Conservation (phyloP, 2,888 invertebrate genomes). For the Pyrocoelia pectoralis region DNA sequence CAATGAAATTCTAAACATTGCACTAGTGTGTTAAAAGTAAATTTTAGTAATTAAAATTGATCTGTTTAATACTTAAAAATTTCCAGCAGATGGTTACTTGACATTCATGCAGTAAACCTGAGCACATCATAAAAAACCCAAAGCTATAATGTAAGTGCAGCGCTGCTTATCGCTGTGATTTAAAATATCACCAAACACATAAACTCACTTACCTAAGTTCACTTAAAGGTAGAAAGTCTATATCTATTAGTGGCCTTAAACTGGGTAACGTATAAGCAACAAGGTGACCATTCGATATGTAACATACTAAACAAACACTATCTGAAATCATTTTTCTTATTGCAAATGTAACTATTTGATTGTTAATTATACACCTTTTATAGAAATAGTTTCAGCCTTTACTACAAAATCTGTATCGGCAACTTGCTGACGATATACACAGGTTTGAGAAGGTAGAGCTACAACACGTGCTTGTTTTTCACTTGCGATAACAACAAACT, state of each 20-base stretch:
- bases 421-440: conserved; percentile 91
- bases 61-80: conserved; percentile 15
- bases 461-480: conserved; percentile 96
- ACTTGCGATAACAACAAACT: conserved; percentile 92
- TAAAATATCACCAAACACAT: conserved; percentile 15
- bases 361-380: conserved; percentile 75
- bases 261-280: conserved; percentile 95
- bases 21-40: background rate
- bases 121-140: conserved; percentile 45
- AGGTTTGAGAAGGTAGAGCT: conserved; percentile 94
- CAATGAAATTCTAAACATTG: background rate
- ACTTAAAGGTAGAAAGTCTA: conserved; percentile 92
- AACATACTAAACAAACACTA: conserved; percentile 93
- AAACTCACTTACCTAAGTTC: conserved; percentile 81
- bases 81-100: conserved; percentile 19
- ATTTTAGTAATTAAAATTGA: conserved; percentile 14
- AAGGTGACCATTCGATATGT: conserved; percentile 93
- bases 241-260: conserved; percentile 89
- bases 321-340: conserved; percentile 67
- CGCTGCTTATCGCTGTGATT: conserved; percentile 32
- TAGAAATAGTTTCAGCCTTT: conserved; percentile 90
- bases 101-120: conserved; percentile 34
- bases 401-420: conserved; percentile 94
- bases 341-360: background rate
- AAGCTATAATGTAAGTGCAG: conserved; percentile 42